phyloP scores from a whole-genome alignment of 2,797 vertebrate genomes.

The Mormyrops boulengeri region DNA sequence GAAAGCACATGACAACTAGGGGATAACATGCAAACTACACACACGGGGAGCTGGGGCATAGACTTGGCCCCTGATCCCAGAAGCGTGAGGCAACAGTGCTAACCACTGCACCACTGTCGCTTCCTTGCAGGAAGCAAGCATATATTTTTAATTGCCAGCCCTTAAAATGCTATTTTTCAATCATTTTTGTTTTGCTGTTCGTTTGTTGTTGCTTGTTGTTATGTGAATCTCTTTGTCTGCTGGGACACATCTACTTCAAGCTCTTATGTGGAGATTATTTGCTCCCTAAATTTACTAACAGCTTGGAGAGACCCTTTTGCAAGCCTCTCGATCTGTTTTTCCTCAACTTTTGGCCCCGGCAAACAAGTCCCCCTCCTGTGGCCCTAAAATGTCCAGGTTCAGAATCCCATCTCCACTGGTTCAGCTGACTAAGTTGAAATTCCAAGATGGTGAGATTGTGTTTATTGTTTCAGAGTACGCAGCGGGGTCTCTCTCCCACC shows the following conservation, averaged over 20 bases:
- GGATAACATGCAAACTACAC: not conserved
- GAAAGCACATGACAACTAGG: not conserved
- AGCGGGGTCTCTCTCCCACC: constrained; percentile 10
- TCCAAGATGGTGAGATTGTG: constrained; percentile 20
- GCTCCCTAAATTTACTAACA: not conserved
- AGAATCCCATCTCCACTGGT: constrained; percentile 29
- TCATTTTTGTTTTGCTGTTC: not conserved
- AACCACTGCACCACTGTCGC: not conserved
- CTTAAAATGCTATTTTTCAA: not conserved
- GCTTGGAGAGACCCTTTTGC: not conserved
- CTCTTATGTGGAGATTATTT: not conserved
- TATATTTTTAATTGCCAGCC: not conserved
- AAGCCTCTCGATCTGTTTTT: constrained; percentile 1
- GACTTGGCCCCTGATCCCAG: not conserved
- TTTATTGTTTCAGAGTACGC: constrained; percentile 42
- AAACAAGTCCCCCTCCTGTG: constrained; percentile 15
- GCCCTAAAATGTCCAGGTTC: constrained; percentile 17
- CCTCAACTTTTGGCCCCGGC: not conserved
- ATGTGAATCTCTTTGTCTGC: not conserved
- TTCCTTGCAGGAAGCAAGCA: not conserved
- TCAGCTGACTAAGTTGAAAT: constrained; percentile 27
- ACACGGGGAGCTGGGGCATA: not conserved
- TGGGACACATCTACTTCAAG: not conserved
- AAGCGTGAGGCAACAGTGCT: not conserved
- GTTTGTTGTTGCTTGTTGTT: not conserved